Base-by-base conservation (phyloP, 2,888 invertebrate genomes). In the Epistrophe eligans region DNA sequence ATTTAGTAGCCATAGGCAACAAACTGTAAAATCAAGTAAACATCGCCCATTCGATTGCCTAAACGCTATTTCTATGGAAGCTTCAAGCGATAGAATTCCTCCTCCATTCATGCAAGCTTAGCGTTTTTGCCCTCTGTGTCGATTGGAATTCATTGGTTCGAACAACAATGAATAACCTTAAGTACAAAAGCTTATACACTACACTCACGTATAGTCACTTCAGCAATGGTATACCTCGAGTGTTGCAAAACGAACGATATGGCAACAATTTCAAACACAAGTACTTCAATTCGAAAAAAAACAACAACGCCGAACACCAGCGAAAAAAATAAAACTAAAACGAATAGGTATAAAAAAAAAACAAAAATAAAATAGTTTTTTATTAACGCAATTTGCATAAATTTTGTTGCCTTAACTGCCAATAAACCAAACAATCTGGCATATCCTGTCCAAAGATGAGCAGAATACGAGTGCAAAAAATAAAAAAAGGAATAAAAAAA, bases 341-440 rank as follows among this genome's bases (percentile, higher is more conserved):
- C 13, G 24, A 52, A 9, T 28, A 55, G 28, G 13, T 28, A 55
- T 55, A 57, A 35, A 35, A 43, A 66, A 6, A 57, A 62, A 43
- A 58, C 6, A 57, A 62, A 79, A 73, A 70, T 32, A 80, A 80
- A 79, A 84, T 58, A 67, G 50, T 84, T 79, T 88, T 50, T 87
- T 84, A 88, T 88, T 77, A 77, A 79, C 79, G 84, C 77, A 80
- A 84, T 88, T 88, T 88, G 88, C 88, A 84, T 88, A 88, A 84
- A 84, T 88, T 88, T 84, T 76, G 84, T 70, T 84, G 72, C 79
- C 84, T 84, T 88, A 80, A 88, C 84, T 88, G 79, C 88, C 88
- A 88, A 88, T 88, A 88, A 88, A 88, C 84, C 88, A 88, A 88
- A 84, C 88, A 88, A 88, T 88, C 84, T 84, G 79, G 88, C 79